A percentile compares a stretch with the other conserved stretches of the same genome.
These are phyloP conservation scores for Embidobia sp. DNA, from an alignment of 2,888 invertebrate species.

Conservation along the genomic window DNA sequence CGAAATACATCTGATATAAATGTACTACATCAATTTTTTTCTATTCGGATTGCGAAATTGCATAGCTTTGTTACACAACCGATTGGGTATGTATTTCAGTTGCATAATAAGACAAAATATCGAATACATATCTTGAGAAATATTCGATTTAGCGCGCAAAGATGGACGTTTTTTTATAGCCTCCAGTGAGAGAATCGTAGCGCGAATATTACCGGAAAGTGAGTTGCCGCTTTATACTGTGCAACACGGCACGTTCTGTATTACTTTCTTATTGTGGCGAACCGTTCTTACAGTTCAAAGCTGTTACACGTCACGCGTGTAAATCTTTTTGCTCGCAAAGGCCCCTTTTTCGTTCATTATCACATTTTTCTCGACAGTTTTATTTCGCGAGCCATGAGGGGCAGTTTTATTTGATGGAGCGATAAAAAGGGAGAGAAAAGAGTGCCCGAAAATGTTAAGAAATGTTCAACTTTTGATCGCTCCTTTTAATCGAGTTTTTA, in stretches of 20 bases:
- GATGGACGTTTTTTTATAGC: conserved; percentile 55
- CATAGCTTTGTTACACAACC: conserved; percentile 22
- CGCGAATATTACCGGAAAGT: conserved; percentile 57
- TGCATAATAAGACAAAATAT: conserved; percentile 36
- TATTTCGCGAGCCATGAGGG: conserved; percentile 23
- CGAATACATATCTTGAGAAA: conserved; percentile 37
- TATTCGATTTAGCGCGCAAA: conserved; percentile 40
- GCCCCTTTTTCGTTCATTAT: conserved; percentile 51
- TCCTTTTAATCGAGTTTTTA: conserved; percentile 3
- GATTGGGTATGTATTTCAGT: conserved; percentile 23
- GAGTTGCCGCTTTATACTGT: conserved; percentile 33
- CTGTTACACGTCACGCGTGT: conserved; percentile 53
- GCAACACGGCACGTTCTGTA: conserved; percentile 50
- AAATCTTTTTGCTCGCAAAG: conserved; percentile 50
- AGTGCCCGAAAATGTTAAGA: conserved; percentile 1
- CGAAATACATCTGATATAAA: conserved; percentile 5
- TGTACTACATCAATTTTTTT: conserved; percentile 23
- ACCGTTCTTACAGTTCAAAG: conserved; percentile 55
- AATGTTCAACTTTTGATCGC: conserved; percentile 4
- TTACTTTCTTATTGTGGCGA: conserved; percentile 62
- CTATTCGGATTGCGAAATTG: conserved; percentile 5
- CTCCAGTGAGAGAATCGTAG: conserved; percentile 49
- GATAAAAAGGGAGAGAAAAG: background rate
- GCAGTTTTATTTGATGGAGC: conserved; percentile 26
- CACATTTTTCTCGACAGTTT: conserved; percentile 41